Evolutionary conservation across 2,888 invertebrate species (phyloP), one percentile per base, ranked within the genome.

Genomic region (Drosophila gaucha): DNA sequence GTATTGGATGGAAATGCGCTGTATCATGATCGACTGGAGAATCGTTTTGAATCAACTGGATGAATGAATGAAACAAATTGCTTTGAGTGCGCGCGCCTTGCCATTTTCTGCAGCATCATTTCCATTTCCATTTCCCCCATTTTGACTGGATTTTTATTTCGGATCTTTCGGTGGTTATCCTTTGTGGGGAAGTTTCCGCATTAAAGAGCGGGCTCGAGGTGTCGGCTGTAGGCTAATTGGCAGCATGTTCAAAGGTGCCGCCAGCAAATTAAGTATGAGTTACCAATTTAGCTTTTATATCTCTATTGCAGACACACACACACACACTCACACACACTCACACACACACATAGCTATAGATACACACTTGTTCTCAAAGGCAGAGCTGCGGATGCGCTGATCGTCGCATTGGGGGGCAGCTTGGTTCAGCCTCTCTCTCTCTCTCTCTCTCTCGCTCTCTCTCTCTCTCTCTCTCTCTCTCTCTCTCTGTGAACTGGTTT

Each of bases 181-280:
- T 79, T 74, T 67, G 51, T 30, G 30, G 26, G 35, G 16, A 20
- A 55, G 35, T 51, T 63, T 50, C 24, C 59, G 72, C 63, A 46
- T 64, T 62, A 69, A 74, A 72, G 67, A 60, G 62, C 89, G 8
- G 35, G 10, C 91, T 89, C 78, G 74, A 91, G 91, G 91, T 91
- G 91, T 92, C 92, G 91, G 91, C 89, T 90, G 88, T 90, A 89
- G 90, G 91, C 91, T 91, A 91, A 91, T 91, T 91, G 91, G 91
- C 92, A 89, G 91, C 80, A 85, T 85, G 88, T 91, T 92, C 92
- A 91, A 91, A 92, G 90, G 83, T 66, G 85, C 91, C 92, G 92
- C 89, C 90, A 89, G 89, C 91, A 90, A 90, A 90, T 90, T 90
- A 90, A 90, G 90, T 89, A 85, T 89, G 89, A 89, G 89, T 90